phyloP scores from a whole-genome alignment of 2,888 invertebrate genomes.

The Acronicta aceris region DNA sequence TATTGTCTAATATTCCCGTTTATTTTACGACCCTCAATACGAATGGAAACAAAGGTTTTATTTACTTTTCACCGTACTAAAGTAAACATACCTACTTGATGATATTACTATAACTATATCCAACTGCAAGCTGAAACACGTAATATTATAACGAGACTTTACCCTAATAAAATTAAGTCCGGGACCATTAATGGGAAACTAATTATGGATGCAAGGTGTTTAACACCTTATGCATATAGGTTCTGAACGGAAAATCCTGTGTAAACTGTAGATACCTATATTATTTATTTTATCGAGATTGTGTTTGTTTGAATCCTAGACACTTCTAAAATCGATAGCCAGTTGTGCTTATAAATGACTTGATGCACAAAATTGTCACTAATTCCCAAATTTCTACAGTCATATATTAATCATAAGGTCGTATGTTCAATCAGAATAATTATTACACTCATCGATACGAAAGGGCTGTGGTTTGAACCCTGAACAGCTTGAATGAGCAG shows the following conservation, averaged over 20 bases:
- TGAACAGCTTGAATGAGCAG: neutral
- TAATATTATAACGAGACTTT: slow-evolving; percentile 44
- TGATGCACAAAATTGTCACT: neutral
- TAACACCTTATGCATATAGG: slow-evolving; percentile 23
- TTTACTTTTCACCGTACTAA: too few species aligned
- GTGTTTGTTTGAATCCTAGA: neutral
- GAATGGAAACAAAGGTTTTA: too few species aligned
- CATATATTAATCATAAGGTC: neutral
- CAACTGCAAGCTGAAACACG: slow-evolving; percentile 9
- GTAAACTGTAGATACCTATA: slow-evolving; percentile 19
- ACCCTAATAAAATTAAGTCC: slow-evolving; percentile 54
- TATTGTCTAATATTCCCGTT: too few species aligned
- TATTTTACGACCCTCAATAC: too few species aligned
- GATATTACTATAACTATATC: neutral
- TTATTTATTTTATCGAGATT: slow-evolving; percentile 18
- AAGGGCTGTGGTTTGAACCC: neutral
- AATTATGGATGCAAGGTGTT: slow-evolving; percentile 45
- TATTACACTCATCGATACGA: neutral
- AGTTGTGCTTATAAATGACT: too few species aligned
- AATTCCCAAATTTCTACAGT: neutral
- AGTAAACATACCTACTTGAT: too few species aligned
- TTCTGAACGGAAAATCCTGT: slow-evolving; percentile 29
- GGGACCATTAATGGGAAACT: slow-evolving; percentile 46
- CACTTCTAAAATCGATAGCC: neutral
- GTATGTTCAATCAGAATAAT: neutral